Evolutionary conservation across 2,113 vertebrate species (phyloP), one percentile per base, ranked within the genome.

Genomic region (Xiphorhynchus elegans): DNA sequence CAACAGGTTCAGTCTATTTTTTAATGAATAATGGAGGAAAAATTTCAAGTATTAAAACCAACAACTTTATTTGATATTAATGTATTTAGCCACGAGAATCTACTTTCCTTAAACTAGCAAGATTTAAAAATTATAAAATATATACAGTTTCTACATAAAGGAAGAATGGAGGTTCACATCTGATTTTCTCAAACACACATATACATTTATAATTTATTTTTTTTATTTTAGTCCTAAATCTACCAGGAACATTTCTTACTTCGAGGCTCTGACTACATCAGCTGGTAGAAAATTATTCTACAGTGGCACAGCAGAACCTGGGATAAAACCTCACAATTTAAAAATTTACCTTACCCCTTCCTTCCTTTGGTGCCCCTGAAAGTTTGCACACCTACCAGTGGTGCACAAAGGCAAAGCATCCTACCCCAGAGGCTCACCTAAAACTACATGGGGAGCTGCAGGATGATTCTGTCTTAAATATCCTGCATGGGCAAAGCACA

Each of bases 311-410:
- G 24, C 14, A 55, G 17, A 52, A 60, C 7, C 9, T 55, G 16
- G 3, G 33, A 64, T 8, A 44, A 6, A 56, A 85, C 42, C 1
- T 21, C 44, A 21, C 1, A 5, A 3, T 86, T 80, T 52, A 16
- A 25, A 52, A 73, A 20, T 23, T 60, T 59, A 17, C 20, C 11
- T 72, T 60, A 56, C 20, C 17, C 18, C 7, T 28, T 10, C 7
- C 15, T 53, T 59, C 46, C 15, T 23, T 5, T 10, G 26, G 11
- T 5, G 6, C 11, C 31, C 14, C 29, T 62, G 44, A 68, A 88
- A 58, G 10, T 12, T 31, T 2, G 0, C 1, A 0, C 7, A 8
- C 7, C 2, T 17, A 29, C 6, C 2, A 2, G 11, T 13, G 12
- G 11, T 4, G 19, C 13, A 23, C n/a, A 70, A 52, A 89, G 62